Conservation (phyloP, 2,888 invertebrate species). For the Notodonta dromedarius region DNA sequence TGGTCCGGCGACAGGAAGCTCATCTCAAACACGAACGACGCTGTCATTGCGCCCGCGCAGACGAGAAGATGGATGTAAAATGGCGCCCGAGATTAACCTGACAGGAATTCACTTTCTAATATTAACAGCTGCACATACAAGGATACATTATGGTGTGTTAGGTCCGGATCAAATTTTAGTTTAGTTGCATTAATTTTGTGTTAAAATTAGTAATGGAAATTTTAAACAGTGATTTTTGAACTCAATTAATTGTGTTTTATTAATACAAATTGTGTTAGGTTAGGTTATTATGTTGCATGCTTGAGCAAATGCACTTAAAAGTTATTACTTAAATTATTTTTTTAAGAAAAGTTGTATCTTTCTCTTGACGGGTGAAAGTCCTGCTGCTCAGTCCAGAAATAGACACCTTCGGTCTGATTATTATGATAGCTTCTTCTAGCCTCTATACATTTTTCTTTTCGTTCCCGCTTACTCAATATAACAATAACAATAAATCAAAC, state of each 20-base stretch:
- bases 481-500: conserved; percentile 29
- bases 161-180: conserved; percentile 31
- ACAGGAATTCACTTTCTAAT: conserved; percentile 39
- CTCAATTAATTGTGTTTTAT: too few species aligned
- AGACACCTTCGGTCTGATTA: too few species aligned
- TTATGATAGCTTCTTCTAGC: too few species aligned
- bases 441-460: too few species aligned
- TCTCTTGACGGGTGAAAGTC: too few species aligned
- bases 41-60: conserved; percentile 43
- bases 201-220: background rate
- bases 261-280: too few species aligned
- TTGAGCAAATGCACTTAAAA: too few species aligned
- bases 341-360: too few species aligned
- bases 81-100: conserved; percentile 37
- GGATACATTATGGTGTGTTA: conserved; percentile 35
- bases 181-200: background rate
- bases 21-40: conserved; percentile 47
- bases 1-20: conserved; percentile 51
- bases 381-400: too few species aligned
- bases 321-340: too few species aligned
- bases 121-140: conserved; percentile 31
- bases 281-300: too few species aligned
- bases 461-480: too few species aligned
- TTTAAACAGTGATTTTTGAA: background rate
- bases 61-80: conserved; percentile 44